Evolutionary conservation across 2,888 invertebrate genomes (phyloP).

Genomic region (Lysandra coridon): DNA sequence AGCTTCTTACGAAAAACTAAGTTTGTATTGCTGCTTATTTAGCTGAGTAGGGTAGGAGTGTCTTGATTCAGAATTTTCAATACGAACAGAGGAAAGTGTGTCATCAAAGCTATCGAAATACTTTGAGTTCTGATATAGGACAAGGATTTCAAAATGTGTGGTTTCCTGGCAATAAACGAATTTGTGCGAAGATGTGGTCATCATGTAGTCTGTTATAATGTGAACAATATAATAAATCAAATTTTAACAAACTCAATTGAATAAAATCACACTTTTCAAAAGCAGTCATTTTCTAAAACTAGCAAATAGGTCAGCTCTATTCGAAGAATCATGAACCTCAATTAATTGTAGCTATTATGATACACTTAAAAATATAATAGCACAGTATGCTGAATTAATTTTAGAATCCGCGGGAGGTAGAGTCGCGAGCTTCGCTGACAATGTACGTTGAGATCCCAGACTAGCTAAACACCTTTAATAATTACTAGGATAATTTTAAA

Average conservation of each 20-base stretch:
- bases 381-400: constrained; percentile 10
- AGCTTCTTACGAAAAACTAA: background rate
- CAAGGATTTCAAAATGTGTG: no score
- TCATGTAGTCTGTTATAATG: no score
- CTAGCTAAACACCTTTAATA: background rate
- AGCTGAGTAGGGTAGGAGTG: no score
- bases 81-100: no score
- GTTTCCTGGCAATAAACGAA: no score
- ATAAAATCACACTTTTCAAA: background rate
- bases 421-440: background rate
- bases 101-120: no score
- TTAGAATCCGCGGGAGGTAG: constrained; percentile 12
- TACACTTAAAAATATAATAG: constrained; percentile 8
- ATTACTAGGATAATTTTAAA: no score
- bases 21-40: background rate
- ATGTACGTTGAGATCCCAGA: background rate
- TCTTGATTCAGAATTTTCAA: no score
- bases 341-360: constrained; percentile 9
- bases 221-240: no score
- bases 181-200: no score
- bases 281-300: background rate
- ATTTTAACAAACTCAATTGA: no score
- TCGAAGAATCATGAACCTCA: constrained; percentile 5
- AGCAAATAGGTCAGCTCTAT: constrained; percentile 18
- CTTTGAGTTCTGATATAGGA: no score